phyloP scores from a whole-genome alignment of 1,140 invertebrate genomes.

The Drosophila varians region DNA sequence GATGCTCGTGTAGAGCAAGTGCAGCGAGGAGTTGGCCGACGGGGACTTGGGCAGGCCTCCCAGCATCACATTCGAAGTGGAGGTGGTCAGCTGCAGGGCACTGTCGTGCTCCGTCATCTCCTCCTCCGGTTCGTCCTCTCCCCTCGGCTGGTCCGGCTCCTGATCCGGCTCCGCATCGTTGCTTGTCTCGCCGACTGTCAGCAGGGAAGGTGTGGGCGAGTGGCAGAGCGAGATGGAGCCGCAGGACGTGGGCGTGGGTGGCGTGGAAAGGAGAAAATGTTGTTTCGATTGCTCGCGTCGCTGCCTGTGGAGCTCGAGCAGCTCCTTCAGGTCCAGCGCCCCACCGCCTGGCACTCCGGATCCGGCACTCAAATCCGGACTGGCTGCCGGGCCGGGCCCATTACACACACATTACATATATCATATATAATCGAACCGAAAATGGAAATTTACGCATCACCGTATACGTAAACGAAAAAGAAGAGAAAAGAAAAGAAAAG shows the following conservation, averaged over 20 bases:
- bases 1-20: conserved; percentile 73
- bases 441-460: conserved; percentile 48
- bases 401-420: conserved; percentile 32
- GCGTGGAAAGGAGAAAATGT: conserved; percentile 82
- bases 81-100: conserved; percentile 65
- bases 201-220: conserved; percentile 61
- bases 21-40: conserved; percentile 71
- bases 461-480: conserved; percentile 62
- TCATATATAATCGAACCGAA: conserved; percentile 50
- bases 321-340: conserved; percentile 68
- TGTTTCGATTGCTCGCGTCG: conserved; percentile 81
- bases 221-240: conserved; percentile 69
- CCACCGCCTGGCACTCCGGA: conserved; percentile 20
- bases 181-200: conserved; percentile 43
- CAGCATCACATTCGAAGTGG: conserved; percentile 44
- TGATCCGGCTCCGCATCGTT: conserved; percentile 34
- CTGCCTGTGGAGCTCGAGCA: conserved; percentile 76
- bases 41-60: conserved; percentile 68
- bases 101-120: conserved; percentile 67
- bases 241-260: conserved; percentile 70
- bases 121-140: conserved; percentile 31
- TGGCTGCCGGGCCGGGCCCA: conserved; percentile 50
- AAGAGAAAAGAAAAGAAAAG: conserved; percentile 32
- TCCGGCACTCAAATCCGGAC: conserved; percentile 61
- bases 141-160: conserved; percentile 21